Conservation (phyloP, 2,113 vertebrate genomes). For the Carassius carassius region DNA sequence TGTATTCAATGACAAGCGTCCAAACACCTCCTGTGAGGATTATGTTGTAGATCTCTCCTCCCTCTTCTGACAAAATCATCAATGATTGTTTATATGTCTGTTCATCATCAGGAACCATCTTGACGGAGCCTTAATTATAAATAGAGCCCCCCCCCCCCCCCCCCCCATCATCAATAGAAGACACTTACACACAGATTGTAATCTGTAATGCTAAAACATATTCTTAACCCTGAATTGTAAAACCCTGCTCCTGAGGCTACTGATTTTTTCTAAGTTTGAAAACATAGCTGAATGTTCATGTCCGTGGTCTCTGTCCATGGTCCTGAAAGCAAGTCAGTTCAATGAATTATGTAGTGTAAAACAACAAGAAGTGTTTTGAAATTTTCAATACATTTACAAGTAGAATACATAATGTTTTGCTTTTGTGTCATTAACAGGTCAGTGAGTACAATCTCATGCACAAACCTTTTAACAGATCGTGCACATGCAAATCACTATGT, state of each 20-base stretch:
- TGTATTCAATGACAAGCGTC: not conserved
- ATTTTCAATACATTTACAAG: not conserved
- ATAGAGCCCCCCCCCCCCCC: no score
- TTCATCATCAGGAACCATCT: not conserved
- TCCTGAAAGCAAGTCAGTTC: slow-evolving; percentile 42
- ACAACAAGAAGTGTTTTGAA: not conserved
- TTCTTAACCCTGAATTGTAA: not conserved
- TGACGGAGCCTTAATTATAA: not conserved
- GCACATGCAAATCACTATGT: not conserved
- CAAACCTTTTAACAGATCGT: not conserved
- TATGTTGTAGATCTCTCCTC: not conserved
- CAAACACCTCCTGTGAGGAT: not conserved
- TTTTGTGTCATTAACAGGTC: not conserved
- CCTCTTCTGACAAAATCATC: not conserved
- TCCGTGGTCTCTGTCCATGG: slow-evolving; percentile 42
- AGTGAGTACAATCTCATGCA: not conserved
- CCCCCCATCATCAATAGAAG: not conserved
- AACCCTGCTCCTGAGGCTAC: not conserved
- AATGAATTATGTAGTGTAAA: not conserved
- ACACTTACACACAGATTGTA: not conserved
- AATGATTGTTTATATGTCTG: not conserved
- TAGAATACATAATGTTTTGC: not conserved
- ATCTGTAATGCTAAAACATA: not conserved
- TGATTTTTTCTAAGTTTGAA: not conserved
- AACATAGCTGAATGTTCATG: not conserved